phyloP scores from a whole-genome alignment of 2,888 invertebrate genomes.

The Cryptus viduatorius region DNA sequence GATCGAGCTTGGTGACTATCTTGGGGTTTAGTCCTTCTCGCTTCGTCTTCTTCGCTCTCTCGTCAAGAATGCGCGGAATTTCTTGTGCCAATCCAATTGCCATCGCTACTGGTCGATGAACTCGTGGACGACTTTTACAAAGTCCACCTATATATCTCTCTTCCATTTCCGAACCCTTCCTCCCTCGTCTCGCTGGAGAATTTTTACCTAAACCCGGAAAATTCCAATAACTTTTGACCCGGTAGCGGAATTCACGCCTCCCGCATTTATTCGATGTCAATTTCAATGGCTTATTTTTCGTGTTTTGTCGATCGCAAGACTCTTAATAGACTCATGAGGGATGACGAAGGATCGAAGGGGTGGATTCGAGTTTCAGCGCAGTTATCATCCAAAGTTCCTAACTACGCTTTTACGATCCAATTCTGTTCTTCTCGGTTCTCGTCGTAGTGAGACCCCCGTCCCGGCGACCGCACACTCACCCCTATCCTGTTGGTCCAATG shows the following conservation, averaged over 20 bases:
- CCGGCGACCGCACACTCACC: constrained; percentile 30
- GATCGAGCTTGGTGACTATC: not conserved
- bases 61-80: constrained; percentile 42
- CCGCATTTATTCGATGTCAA: constrained; percentile 26
- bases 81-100: constrained; percentile 36
- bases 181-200: not conserved
- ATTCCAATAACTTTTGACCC: constrained; percentile 36
- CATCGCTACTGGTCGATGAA: constrained; percentile 50
- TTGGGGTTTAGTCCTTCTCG: not conserved
- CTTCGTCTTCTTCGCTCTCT: constrained; percentile 10
- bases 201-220: constrained; percentile 44
- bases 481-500: constrained; percentile 6
- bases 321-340: not conserved
- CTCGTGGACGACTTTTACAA: constrained; percentile 17
- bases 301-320: not conserved
- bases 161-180: not conserved
- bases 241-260: not conserved
- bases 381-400: not conserved
- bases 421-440: constrained; percentile 8
- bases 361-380: not conserved
- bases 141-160: constrained; percentile 1
- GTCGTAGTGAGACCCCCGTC: not conserved
- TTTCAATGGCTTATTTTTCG: not conserved
- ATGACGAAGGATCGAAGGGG: not conserved
- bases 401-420: constrained; percentile 10